Conservation (phyloP, 2,888 invertebrate species). For the Stenodema calcarata region DNA sequence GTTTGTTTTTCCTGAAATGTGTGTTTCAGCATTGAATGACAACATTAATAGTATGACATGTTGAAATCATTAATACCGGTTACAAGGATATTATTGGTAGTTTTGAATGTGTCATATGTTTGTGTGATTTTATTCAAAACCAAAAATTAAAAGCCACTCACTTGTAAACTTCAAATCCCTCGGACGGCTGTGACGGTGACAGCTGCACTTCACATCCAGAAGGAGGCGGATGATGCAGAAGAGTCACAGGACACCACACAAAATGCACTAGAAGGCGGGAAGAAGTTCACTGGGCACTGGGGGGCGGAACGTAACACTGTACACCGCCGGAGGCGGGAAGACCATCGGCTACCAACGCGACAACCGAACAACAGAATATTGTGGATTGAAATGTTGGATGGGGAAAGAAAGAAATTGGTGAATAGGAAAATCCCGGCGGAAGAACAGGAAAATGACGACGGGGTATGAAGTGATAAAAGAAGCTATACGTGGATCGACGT, state of each 20-base stretch:
- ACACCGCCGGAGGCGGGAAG: background rate
- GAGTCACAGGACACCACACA: background rate
- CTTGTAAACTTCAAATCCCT: background rate
- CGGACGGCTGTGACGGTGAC: background rate
- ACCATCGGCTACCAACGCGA: background rate
- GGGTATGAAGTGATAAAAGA: background rate
- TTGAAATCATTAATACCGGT: too few species aligned
- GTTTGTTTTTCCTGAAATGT: too few species aligned
- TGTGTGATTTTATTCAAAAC: too few species aligned
- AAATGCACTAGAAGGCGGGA: background rate
- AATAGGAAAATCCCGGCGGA: background rate
- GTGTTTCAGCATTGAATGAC: too few species aligned
- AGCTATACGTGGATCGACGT: background rate
- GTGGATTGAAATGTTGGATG: background rate
- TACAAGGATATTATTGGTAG: too few species aligned
- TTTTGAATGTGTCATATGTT: too few species aligned
- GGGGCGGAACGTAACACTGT: background rate
- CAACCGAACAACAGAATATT: background rate
- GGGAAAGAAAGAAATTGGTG: background rate
- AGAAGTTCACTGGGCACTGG: background rate
- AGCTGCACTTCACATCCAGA: background rate
- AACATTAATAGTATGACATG: too few species aligned
- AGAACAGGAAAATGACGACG: background rate
- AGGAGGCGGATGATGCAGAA: background rate
- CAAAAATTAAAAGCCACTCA: background rate